phyloP scores from a whole-genome alignment of 2,797 vertebrate genomes.

The Cacajao melanocephalus region DNA sequence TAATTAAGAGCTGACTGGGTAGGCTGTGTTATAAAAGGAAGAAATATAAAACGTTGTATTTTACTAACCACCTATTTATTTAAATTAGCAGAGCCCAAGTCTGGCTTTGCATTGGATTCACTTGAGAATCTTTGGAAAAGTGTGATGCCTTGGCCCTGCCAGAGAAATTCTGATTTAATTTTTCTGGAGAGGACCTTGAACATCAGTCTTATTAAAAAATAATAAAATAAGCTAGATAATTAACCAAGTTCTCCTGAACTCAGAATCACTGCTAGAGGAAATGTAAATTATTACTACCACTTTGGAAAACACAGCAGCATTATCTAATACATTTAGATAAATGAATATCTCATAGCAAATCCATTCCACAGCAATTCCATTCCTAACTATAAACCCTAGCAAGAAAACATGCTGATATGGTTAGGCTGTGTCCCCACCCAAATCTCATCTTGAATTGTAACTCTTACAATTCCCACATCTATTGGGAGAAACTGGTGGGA shows the following conservation, averaged over 20 bases:
- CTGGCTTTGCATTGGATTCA: background rate
- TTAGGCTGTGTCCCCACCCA: background rate
- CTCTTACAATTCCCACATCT: background rate
- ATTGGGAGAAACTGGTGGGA: background rate
- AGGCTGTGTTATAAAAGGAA: background rate
- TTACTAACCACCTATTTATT: background rate
- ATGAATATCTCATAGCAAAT: background rate
- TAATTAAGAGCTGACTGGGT: background rate
- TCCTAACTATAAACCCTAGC: background rate
- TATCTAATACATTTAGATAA: background rate
- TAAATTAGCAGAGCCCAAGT: background rate
- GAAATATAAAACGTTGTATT: background rate
- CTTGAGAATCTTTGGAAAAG: constrained; percentile 24
- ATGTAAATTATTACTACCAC: background rate
- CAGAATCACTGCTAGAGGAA: background rate
- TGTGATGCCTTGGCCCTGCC: background rate
- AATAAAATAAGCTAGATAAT: background rate
- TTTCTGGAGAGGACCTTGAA: background rate
- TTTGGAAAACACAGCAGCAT: background rate
- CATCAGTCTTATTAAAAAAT: background rate
- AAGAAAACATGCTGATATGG: background rate
- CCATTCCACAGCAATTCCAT: background rate
- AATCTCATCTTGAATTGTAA: background rate
- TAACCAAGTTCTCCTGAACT: background rate
- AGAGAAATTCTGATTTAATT: background rate